These are phyloP conservation scores for Mungos mungo DNA, from an alignment of 2,113 vertebrate species.

Conservation along the genomic window DNA sequence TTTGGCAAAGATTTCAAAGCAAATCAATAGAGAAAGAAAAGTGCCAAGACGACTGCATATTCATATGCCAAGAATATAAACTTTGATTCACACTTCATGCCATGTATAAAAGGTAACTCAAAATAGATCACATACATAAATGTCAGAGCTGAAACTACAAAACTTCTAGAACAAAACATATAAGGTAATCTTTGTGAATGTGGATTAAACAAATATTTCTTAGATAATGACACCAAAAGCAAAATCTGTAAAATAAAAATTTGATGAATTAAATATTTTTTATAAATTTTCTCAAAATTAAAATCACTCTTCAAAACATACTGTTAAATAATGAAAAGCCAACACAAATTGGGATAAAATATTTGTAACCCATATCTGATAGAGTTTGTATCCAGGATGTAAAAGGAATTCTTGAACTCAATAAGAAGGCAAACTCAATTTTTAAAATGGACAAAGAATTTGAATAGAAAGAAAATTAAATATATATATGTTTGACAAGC, in stretches of 20 bases:
- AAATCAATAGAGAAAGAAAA: background rate
- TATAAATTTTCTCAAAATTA: background rate
- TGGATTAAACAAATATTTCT: background rate
- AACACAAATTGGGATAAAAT: background rate
- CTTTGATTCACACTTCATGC: background rate
- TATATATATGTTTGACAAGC: background rate
- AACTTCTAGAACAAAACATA: background rate
- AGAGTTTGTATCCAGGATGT: background rate
- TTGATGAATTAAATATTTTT: background rate
- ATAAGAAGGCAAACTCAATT: background rate
- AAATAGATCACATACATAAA: background rate
- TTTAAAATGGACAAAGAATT: background rate
- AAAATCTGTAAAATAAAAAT: background rate
- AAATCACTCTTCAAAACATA: background rate
- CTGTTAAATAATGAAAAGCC: background rate
- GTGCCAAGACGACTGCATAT: background rate
- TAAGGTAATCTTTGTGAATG: background rate
- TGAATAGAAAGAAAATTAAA: background rate
- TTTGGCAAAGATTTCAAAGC: background rate
- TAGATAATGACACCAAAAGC: background rate
- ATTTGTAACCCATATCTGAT: background rate
- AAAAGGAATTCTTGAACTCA: background rate
- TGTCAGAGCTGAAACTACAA: background rate
- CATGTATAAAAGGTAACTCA: background rate
- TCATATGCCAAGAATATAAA: background rate